Base-by-base conservation (phyloP, 1,140 invertebrate species). In the Drosophila parabipectinata region DNA sequence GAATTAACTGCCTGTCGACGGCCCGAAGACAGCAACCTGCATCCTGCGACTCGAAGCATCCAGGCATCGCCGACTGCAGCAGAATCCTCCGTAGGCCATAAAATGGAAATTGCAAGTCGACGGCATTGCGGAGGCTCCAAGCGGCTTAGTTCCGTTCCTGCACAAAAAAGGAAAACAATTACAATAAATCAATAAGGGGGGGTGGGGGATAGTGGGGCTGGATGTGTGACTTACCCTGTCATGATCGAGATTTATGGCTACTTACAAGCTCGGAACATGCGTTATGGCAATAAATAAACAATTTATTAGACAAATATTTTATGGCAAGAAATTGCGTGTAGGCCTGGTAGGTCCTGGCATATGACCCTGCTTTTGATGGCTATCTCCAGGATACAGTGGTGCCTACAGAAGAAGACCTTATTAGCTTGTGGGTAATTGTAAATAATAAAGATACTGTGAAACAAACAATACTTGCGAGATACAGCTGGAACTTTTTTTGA, bases 251-350 rank as follows among this genome's bases (percentile, higher is more conserved):
- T 79, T 79, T 79, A 79, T 79, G 41, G 69, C 75, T 44, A 78
- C 67, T 72, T 72, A 72, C 60, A 47, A 58, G 69, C 34, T 26
- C 15, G 44, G 37, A 74, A 37, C 54, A 48, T 58, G 34, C 47
- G 41, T 48, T 56, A 15, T 26, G 30, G 71, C 77, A 75, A 80
- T 80, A 80, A 80, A 80, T 80, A 80, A 79, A 75, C 64, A 79
- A 72, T 80, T 79, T 75, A 55, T 71, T 66, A 72, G 67, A 61
- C 69, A 73, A 72, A 72, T 69, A 69, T 68, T 69, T 34, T 48
- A 4, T 39, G 66, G 9, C 66, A 39, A 32, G 51, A 30, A 24
- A 67, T 69, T 67, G n/a, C 66, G 62, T 48, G 54, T 78, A 55
- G 56, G 54, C 45, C 56, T 32, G 21, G 30, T 21, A 9, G 28